These are phyloP conservation scores for Coturnix japonica DNA, from an alignment of 2,113 vertebrate genomes.

Conservation along the genomic window DNA sequence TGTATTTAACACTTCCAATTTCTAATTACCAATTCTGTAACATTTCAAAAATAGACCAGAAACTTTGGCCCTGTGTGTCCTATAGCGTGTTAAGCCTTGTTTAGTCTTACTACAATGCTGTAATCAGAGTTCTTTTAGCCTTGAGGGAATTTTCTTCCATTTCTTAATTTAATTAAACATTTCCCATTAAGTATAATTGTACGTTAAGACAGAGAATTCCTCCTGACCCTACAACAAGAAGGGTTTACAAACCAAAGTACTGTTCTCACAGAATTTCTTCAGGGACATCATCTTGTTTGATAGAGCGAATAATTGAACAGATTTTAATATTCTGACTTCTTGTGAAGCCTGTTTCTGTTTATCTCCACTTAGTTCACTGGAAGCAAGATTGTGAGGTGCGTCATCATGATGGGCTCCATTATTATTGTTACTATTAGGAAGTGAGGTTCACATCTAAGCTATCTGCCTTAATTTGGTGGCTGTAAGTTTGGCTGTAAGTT, in stretches of 20 bases:
- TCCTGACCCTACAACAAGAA: background rate
- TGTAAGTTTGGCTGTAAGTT: background rate
- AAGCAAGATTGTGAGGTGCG: background rate
- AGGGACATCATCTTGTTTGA: background rate
- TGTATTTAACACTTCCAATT: background rate
- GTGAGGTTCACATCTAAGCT: rapidly evolving
- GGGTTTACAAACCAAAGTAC: background rate
- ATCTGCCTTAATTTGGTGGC: background rate
- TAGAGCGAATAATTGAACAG: background rate
- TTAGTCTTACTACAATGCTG: slow-evolving; percentile 1
- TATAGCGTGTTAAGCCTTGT: background rate
- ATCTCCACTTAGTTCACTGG: background rate
- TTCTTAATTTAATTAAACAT: slow-evolving; percentile 53
- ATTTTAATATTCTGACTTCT: background rate
- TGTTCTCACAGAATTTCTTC: background rate
- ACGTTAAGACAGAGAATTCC: background rate
- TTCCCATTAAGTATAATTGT: slow-evolving; percentile 35
- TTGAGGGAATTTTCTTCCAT: background rate
- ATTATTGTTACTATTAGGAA: background rate
- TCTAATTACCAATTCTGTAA: background rate
- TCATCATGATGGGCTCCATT: background rate
- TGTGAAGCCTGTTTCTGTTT: background rate
- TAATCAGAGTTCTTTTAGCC: background rate
- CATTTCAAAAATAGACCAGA: slow-evolving; percentile 4
- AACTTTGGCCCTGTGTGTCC: background rate